Base-by-base conservation (phyloP, 2,113 vertebrate species). In the Lepisosteus oculatus region DNA sequence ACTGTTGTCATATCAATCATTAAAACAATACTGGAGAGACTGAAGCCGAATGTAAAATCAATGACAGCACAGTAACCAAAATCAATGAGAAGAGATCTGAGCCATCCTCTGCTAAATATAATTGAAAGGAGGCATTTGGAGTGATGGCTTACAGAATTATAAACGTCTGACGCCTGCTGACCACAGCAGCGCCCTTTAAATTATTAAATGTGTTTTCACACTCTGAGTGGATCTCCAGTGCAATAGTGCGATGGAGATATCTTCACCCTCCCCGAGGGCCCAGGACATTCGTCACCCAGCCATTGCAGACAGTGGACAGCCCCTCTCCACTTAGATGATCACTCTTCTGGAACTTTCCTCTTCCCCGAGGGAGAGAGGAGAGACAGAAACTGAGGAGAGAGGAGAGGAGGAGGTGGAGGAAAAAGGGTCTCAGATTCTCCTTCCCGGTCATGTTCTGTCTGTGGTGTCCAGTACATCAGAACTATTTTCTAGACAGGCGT, bases 111-210 rank as follows among this genome's bases (percentile, higher is more conserved):
- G 63, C 77, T 73, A 75, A 78, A 71, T 71, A 73, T 42, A 77
- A 68, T 71, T 82, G 80, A 15, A 29, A 78, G 43, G 66, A 70
- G 68, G 74, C 29, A 77, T 83, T 77, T 69, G 61, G 61, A 74
- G 74, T 72, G 43, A 80, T 79, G 79, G 83, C 83, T 88, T 85
- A 77, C 66, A 65, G 77, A 83, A 79, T 78, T 79, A 82, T 78
- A 81, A 77, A 75, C 76, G 72, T 76, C 84, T 83, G 74, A 81
- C 73, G 73, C 77, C 74, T 0, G 14, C 8, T 80, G 78, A 80
- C 72, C 70, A 72, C 65, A 65, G 51, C 80, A 75, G 77, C 74
- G 74, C 74, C 72, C 71, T 83, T 81, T 86, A 67, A 86, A 89
- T 87, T 85, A 87, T 88, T 89, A 78, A 88, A 0, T 51, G 55